Evolutionary conservation across 2,113 vertebrate genomes (phyloP).

Genomic region (Sylvia atricapilla): DNA sequence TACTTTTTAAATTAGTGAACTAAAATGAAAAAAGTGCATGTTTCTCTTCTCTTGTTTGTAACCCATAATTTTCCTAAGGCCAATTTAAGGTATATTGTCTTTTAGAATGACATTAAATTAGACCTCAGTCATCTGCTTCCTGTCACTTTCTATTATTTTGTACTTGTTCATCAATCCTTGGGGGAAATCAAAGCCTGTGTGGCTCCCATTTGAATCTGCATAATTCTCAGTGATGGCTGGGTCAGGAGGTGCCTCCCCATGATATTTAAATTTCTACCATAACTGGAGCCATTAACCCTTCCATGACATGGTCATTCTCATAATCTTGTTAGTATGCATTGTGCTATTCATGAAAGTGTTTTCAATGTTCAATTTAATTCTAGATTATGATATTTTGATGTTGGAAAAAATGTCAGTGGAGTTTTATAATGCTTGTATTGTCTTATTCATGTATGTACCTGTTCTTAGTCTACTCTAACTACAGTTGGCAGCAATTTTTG

Average conservation of each 20-base stretch:
- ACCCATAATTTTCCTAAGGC: constrained; percentile 71
- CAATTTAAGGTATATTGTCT: constrained; percentile 75
- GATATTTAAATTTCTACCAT: constrained; percentile 46
- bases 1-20: constrained; percentile 59
- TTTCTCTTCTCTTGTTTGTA: constrained; percentile 58
- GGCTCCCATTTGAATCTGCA: constrained; percentile 75
- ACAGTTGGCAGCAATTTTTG: neutral
- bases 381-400: neutral
- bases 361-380: neutral
- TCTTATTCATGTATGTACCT: neutral
- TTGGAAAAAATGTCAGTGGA: neutral
- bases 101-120: constrained; percentile 79
- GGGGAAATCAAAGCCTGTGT: constrained; percentile 78
- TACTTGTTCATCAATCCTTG: constrained; percentile 78
- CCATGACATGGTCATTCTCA: neutral
- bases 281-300: constrained; percentile 54
- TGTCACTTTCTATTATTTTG: constrained; percentile 84
- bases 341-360: neutral
- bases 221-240: constrained; percentile 74
- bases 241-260: constrained; percentile 50
- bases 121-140: constrained; percentile 80
- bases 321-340: neutral
- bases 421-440: neutral
- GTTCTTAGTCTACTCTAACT: neutral
- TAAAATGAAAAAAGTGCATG: constrained; percentile 56